phyloP scores from a whole-genome alignment of 2,113 vertebrate species.

The Clinocottus analis region DNA sequence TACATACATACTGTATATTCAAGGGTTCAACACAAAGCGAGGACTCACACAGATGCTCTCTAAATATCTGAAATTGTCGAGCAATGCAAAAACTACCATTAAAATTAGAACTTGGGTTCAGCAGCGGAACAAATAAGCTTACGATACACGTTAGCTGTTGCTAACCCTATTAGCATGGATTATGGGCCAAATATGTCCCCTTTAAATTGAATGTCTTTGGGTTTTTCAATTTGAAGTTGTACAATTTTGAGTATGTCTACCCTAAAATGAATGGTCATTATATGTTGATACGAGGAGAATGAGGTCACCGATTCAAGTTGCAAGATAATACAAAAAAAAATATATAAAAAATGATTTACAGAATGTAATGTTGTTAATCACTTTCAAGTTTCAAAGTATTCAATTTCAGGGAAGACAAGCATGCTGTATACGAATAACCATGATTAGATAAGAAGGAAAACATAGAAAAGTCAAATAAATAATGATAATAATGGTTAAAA shows the following conservation, averaged over 20 bases:
- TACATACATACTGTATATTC: neutral
- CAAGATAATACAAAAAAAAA: neutral
- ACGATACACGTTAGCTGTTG: neutral
- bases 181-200: neutral
- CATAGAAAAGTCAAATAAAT: too few relatives aligned
- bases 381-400: conserved; percentile 3
- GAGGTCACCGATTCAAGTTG: conserved; percentile 21
- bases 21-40: neutral
- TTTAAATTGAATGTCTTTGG: conserved; percentile 14
- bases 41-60: neutral
- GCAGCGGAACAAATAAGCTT: conserved; percentile 6
- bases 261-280: conserved; percentile 30
- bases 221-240: conserved; percentile 3
- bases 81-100: neutral
- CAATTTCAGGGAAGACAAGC: neutral
- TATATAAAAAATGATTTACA: neutral
- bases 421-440: neutral
- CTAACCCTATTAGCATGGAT: neutral
- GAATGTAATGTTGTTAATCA: neutral
- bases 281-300: conserved; percentile 30
- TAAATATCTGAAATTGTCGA: neutral
- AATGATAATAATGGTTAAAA: too few relatives aligned
- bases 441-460: conserved; percentile 29
- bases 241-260: conserved; percentile 2
- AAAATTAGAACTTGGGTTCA: conserved; percentile 4